phyloP scores from a whole-genome alignment of 2,888 invertebrate species.

The Chaitophorus viminalis region DNA sequence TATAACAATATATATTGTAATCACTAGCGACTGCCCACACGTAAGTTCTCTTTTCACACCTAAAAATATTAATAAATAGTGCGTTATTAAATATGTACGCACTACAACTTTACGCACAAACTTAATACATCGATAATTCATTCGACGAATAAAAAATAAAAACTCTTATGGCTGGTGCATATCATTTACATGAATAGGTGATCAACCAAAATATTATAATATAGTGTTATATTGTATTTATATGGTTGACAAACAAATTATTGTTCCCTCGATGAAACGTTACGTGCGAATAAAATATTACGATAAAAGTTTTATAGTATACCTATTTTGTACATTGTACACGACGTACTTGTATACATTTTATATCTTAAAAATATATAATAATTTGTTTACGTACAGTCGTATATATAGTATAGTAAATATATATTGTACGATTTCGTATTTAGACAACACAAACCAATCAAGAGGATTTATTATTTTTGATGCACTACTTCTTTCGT shows the following conservation, averaged over 20 bases:
- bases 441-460: slow-evolving; percentile 22
- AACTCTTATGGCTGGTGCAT: neutral
- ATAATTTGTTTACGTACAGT: neutral
- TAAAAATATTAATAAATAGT: neutral
- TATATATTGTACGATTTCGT: neutral
- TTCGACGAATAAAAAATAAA: neutral
- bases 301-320: neutral
- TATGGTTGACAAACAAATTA: neutral
- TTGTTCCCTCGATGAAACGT: neutral
- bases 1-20: neutral
- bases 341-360: neutral
- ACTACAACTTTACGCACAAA: too few relatives aligned
- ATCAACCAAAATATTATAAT: too few relatives aligned
- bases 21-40: slow-evolving; percentile 20
- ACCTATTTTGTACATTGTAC: neutral
- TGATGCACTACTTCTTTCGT: slow-evolving; percentile 14
- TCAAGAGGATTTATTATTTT: slow-evolving; percentile 34
- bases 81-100: neutral
- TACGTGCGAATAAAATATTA: neutral
- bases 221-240: too few relatives aligned
- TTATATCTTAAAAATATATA: neutral
- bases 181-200: neutral
- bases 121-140: neutral
- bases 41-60: neutral
- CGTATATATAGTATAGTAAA: neutral